These are phyloP conservation scores for Pseudomugil gertrudae DNA, from an alignment of 2,797 vertebrate genomes.

Conservation along the genomic window DNA sequence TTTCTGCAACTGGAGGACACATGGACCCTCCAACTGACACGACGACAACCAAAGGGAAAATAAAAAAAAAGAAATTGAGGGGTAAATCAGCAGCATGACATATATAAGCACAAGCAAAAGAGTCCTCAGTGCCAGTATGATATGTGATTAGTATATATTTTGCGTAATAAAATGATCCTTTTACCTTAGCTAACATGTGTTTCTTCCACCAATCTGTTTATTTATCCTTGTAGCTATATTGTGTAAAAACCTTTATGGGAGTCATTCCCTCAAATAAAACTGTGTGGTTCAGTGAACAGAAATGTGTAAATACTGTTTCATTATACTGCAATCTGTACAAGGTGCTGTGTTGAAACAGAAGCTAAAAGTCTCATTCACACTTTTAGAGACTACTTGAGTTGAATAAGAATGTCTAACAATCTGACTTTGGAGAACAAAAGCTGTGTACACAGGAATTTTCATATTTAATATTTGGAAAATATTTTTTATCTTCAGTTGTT, in stretches of 20 bases:
- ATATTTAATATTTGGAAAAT: constrained; percentile 29
- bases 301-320: constrained; percentile 7
- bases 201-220: constrained; percentile 13
- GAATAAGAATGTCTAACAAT: constrained; percentile 18
- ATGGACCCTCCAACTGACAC: constrained; percentile 93
- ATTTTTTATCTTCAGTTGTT: constrained; percentile 17
- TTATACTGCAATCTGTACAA: not conserved
- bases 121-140: not conserved
- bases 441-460: constrained; percentile 28
- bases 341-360: not conserved
- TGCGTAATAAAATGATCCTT: not conserved
- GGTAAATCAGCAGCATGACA: constrained; percentile 6
- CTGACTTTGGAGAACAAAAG: not conserved
- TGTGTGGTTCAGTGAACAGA: constrained; percentile 4
- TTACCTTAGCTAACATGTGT: not conserved
- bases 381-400: not conserved
- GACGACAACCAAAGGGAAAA: constrained; percentile 22
- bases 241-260: constrained; percentile 6
- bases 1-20: constrained; percentile 97
- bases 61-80: constrained; percentile 6
- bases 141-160: not conserved
- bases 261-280: not conserved
- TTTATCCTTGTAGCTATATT: not conserved
- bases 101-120: not conserved
- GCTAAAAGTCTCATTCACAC: not conserved